These are phyloP conservation scores for Shargacucullia verbasci DNA, from an alignment of 2,888 invertebrate genomes.

Conservation along the genomic window DNA sequence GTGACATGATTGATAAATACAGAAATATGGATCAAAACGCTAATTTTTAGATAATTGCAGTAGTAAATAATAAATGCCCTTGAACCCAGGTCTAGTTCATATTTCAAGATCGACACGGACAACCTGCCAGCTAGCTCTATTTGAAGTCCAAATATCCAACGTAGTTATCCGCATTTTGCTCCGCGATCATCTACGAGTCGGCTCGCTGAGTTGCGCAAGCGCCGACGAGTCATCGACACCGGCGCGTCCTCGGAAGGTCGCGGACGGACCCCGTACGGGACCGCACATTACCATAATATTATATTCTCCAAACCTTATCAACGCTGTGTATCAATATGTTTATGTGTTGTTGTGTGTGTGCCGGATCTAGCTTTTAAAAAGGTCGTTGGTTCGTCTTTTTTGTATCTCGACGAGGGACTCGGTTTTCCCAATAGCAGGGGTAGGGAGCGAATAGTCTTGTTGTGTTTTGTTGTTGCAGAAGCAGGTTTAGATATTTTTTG, in stretches of 20 bases:
- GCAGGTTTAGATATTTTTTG: not conserved
- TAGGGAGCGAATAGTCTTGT: conserved; percentile 18
- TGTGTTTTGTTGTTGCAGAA: conserved; percentile 11
- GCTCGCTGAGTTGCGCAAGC: conserved; percentile 66
- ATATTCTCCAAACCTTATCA: conserved; percentile 60
- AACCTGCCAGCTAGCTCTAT: conserved; percentile 36
- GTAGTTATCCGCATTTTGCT: conserved; percentile 45
- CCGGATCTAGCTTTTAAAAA: conserved; percentile 70
- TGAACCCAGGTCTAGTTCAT: conserved; percentile 21
- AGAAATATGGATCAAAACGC: not conserved
- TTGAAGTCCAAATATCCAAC: conserved; percentile 42
- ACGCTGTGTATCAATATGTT: conserved; percentile 62
- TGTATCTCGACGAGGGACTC: conserved; percentile 23
- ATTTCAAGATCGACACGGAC: conserved; percentile 23
- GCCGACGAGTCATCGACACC: conserved; percentile 74
- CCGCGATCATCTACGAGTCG: conserved; percentile 53
- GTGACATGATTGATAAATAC: not conserved
- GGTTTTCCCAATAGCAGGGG: conserved; percentile 44
- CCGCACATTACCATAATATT: conserved; percentile 60
- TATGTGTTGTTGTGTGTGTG: conserved; percentile 53
- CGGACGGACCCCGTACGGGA: conserved; percentile 63
- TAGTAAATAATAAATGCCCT: conserved; percentile 27
- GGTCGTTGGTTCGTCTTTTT: conserved; percentile 54
- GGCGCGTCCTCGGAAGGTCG: conserved; percentile 77
- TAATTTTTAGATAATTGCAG: conserved; percentile 1